phyloP scores from a whole-genome alignment of 2,888 invertebrate genomes.

The Ectemnius continuus region DNA sequence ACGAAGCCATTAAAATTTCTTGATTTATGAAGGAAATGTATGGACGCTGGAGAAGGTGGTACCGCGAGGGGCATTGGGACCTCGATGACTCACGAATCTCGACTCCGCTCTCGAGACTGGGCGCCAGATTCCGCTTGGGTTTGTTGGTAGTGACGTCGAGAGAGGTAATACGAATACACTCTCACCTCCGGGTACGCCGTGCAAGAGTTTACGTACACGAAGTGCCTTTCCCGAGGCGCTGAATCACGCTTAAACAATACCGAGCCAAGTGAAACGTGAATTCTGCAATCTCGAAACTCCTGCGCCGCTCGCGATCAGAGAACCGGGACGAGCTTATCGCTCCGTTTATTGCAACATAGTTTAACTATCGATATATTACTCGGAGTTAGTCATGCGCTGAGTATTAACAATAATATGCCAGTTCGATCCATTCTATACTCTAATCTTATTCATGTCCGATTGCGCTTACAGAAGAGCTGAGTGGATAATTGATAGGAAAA shows the following conservation, averaged over 20 bases:
- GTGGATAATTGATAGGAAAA: too few relatives aligned
- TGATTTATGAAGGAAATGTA: neutral
- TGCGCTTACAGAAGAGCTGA: too few relatives aligned
- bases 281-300: too few relatives aligned
- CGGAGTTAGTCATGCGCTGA: too few relatives aligned
- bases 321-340: too few relatives aligned
- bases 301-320: too few relatives aligned
- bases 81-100: slow-evolving; percentile 48
- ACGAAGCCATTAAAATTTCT: too few relatives aligned
- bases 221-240: slow-evolving; percentile 14
- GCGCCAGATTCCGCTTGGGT: slow-evolving; percentile 31
- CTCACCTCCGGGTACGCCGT: slow-evolving; percentile 33
- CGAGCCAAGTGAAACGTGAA: slow-evolving; percentile 5
- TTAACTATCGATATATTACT: too few relatives aligned
- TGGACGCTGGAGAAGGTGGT: slow-evolving; percentile 29
- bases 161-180: slow-evolving; percentile 24
- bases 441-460: too few relatives aligned
- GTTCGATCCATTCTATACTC: too few relatives aligned
- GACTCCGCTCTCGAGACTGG: slow-evolving; percentile 35
- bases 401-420: too few relatives aligned
- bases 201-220: slow-evolving; percentile 10
- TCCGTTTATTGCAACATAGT: too few relatives aligned
- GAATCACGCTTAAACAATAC: slow-evolving; percentile 21
- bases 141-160: slow-evolving; percentile 28
- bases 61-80: slow-evolving; percentile 22